Evolutionary conservation across 2,888 invertebrate species (phyloP).

Genomic region (Gastrophysa polygoni): DNA sequence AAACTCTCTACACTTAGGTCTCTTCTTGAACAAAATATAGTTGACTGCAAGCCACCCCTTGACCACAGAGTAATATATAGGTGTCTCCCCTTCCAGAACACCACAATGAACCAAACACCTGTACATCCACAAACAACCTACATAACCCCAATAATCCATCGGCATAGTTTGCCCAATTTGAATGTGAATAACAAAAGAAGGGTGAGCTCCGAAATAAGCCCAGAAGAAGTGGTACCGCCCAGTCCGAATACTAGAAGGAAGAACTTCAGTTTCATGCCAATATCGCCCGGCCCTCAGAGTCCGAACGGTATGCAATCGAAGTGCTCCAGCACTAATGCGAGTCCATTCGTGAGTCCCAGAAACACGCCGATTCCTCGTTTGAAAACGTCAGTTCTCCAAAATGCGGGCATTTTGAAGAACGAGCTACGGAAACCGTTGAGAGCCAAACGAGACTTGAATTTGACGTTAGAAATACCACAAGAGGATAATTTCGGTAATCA

Average conservation of each 20-base stretch:
- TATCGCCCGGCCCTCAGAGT: constrained; percentile 78
- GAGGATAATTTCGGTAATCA: constrained; percentile 43
- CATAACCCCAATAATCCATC: constrained; percentile 26
- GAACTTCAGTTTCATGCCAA: constrained; percentile 85
- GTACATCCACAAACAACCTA: constrained; percentile 25
- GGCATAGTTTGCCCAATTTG: constrained; percentile 24
- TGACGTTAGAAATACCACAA: constrained; percentile 44
- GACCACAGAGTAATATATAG: constrained; percentile 19
- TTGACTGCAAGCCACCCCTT: constrained; percentile 39
- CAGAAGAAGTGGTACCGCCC: constrained; percentile 64
- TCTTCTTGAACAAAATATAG: constrained; percentile 62
- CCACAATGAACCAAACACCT: constrained; percentile 20
- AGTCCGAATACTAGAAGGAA: constrained; percentile 79
- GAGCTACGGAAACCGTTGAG: constrained; percentile 39
- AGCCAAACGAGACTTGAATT: constrained; percentile 52
- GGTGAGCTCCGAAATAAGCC: constrained; percentile 65
- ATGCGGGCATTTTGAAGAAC: constrained; percentile 52
- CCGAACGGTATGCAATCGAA: constrained; percentile 64
- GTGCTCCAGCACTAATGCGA: constrained; percentile 72
- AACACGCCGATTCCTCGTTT: constrained; percentile 71
- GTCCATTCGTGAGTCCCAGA: constrained; percentile 83
- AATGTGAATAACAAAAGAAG: constrained; percentile 53
- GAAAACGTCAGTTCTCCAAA: constrained; percentile 64
- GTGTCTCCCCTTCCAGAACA: constrained; percentile 17
- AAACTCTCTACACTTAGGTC: constrained; percentile 77